Evolutionary conservation across 2,113 vertebrate species (phyloP).

Genomic region (Takifugu flavidus): DNA sequence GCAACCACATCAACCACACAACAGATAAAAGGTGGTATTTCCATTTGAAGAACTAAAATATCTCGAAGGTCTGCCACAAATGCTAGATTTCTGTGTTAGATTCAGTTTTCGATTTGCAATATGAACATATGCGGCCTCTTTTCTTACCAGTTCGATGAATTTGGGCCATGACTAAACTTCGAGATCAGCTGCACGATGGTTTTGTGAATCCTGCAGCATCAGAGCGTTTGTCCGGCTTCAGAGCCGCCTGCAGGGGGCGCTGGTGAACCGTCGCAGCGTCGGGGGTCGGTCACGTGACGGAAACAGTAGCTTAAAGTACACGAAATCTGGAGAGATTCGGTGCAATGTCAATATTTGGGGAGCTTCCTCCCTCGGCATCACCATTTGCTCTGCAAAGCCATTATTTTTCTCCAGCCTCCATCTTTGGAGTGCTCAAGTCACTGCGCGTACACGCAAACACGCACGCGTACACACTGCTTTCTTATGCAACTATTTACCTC

Average conservation of each 20-base stretch:
- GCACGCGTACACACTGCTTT: neutral
- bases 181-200: too few relatives aligned
- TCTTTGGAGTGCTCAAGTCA: neutral
- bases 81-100: too few relatives aligned
- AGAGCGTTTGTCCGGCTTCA: neutral
- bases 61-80: too few relatives aligned
- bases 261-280: conserved; percentile 28
- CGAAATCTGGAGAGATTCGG: neutral
- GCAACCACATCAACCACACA: too few relatives aligned
- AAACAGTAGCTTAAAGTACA: conserved; percentile 19
- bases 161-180: too few relatives aligned
- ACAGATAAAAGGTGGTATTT: too few relatives aligned
- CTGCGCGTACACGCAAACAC: neutral
- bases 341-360: neutral
- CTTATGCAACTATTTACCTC: neutral
- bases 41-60: too few relatives aligned
- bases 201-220: too few relatives aligned
- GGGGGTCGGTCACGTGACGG: conserved; percentile 10
- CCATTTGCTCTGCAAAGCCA: neutral
- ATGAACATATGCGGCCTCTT: too few relatives aligned
- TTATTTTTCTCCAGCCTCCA: neutral
- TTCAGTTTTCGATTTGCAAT: too few relatives aligned
- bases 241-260: conserved; percentile 37
- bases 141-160: too few relatives aligned
- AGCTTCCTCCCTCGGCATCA: neutral